Evolutionary conservation across 2,888 invertebrate species (phyloP).

Genomic region (Agriopis marginaria): DNA sequence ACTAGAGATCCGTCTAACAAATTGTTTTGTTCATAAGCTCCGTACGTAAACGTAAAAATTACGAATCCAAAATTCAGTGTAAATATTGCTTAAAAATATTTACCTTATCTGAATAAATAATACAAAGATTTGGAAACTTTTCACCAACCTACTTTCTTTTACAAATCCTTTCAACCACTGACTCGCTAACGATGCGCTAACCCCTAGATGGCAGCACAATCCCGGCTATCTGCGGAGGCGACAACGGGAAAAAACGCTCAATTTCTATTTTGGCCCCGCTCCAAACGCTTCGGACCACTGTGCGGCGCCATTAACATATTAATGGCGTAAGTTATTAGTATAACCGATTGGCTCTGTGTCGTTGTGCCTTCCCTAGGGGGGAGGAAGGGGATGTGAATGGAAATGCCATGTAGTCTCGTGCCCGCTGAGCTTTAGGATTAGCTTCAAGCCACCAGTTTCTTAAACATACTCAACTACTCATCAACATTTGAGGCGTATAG

Average conservation of each 20-base stretch:
- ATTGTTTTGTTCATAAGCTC: too few relatives aligned
- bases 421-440: too few relatives aligned
- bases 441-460: too few relatives aligned
- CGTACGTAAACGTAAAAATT: too few relatives aligned
- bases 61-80: too few relatives aligned
- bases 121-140: not conserved
- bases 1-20: too few relatives aligned
- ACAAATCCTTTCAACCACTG: not conserved
- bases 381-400: not conserved
- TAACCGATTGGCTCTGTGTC: conserved; percentile 23
- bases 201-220: conserved; percentile 19
- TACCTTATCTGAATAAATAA: not conserved
- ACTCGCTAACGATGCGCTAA: conserved; percentile 20
- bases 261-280: conserved; percentile 58
- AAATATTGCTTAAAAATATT: not conserved
- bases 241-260: conserved; percentile 49
- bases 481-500: too few relatives aligned
- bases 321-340: conserved; percentile 46
- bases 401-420: too few relatives aligned
- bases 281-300: conserved; percentile 51
- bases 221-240: conserved; percentile 16
- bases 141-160: not conserved
- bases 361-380: conserved; percentile 1
- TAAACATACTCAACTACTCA: too few relatives aligned
- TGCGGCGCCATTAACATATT: conserved; percentile 60